Conservation (phyloP, 2,113 vertebrate species). For the Platysternon megacephalum region DNA sequence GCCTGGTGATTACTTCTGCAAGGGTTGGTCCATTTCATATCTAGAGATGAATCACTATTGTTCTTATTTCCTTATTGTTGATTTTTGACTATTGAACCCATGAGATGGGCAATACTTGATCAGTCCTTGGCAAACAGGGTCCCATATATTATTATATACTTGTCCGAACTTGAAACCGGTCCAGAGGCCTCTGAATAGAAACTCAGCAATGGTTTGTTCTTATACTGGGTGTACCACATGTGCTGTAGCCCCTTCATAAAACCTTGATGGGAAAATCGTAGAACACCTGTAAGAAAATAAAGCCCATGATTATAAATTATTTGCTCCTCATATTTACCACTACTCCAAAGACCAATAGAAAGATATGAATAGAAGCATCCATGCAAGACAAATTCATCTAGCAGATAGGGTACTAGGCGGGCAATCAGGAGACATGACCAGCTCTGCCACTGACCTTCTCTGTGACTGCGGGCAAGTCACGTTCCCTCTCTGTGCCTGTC, state of each 20-base stretch:
- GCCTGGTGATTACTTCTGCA: neutral
- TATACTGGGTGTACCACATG: conserved; percentile 26
- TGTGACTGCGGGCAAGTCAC: no score
- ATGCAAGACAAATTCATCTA: no score
- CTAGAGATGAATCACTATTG: neutral
- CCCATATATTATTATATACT: neutral
- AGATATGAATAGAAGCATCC: no score
- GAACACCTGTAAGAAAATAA: neutral
- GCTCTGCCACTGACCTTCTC: no score
- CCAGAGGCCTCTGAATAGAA: conserved; percentile 4
- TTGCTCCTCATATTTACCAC: neutral
- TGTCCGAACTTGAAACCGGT: conserved; percentile 46
- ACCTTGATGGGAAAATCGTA: neutral
- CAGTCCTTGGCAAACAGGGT: neutral
- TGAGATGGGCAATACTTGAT: neutral
- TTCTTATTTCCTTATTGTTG: conserved; percentile 16
- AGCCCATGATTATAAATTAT: neutral
- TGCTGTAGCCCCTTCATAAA: conserved; percentile 39
- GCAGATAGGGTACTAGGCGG: no score
- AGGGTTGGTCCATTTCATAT: neutral
- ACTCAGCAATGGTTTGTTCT: neutral
- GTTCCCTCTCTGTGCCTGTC: no score
- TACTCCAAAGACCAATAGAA: neutral
- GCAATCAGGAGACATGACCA: no score
- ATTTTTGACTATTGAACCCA: conserved; percentile 9